Evolutionary conservation across 2,888 invertebrate genomes (phyloP), one percentile per base, ranked within the genome.

Genomic region (Spicauda simplicius): DNA sequence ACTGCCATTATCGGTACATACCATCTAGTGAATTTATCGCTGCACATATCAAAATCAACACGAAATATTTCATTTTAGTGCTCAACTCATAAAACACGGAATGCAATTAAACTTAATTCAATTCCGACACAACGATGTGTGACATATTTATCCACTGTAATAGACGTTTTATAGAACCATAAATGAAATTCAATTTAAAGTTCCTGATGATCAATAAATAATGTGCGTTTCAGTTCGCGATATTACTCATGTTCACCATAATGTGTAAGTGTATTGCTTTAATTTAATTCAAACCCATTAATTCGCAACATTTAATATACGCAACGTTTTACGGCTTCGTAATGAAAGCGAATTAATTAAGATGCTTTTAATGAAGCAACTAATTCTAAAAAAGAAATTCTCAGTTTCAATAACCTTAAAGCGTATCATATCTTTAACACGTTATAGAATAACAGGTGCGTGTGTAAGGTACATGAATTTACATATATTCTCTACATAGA

Each of bases 31-130:
- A 69, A 71, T 74, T 72, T 68, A 76, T 75, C 53, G 70, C 67
- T 18, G 72, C 70, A 54, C 64, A 75, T 71, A 73, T 69, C 33
- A 74, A 71, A 71, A 72, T 65, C 69, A 78, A 70, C 59, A 77
- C 56, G 57, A 73, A 75, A 71, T 72, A 73, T 71, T 73, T 73
- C 77, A 77, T 77, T 72, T 67, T 71, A 70, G 55, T 62, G 61
- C 63, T 68, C 56, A 71, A 72, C 69, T 68, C 67, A 65, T 69
- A 64, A 70, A 72, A 68, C 68, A 64, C 67, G 66, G 73, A 70
- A 71, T 72, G 65, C 55, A 69, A 60, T 68, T 48, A 68, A 60
- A 67, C 41, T 65, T 59, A 65, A 65, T 65, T 65, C 64, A 65
- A 59, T 59, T 65, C 59, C 65, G 58, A 65, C 65, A 65, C 58